Evolutionary conservation across 2,797 vertebrate genomes (phyloP), one percentile per base, ranked within the genome.

Genomic region (Phaenicophaeus curvirostris): DNA sequence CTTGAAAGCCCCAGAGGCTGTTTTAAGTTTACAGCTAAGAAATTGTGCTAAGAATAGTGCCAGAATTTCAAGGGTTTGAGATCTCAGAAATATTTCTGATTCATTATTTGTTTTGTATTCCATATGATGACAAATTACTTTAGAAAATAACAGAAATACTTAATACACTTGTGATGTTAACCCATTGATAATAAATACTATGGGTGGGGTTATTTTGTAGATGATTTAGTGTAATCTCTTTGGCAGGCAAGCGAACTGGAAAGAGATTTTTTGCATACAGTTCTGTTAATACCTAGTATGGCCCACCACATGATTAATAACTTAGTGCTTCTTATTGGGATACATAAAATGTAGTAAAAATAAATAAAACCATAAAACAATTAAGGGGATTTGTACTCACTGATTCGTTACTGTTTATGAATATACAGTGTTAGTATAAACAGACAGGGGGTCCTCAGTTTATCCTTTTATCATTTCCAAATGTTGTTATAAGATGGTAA

Each of bases 391-490:
- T 91, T 96, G 94, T 95, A 87, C 67, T 94, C 65, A 85, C 89
- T 89, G 94, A 93, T 94, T 96, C 3, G 2, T 93, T 94, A 85
- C 89, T 94, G 85, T 92, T 94, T 93, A 75, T 94, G 84, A 89
- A 87, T 87, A 90, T 90, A 82, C 73, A 95, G 83, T 88, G 79
- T 90, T 93, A 90, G 42, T 61, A 85, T 97, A 97, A 97, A 96
- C 88, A 95, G 91, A 95, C 53, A 91, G 83, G 82, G 83, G 94
- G 85, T 87, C 55, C 59, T 97, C 89, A 90, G 80, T 95, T 94
- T 95, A 93, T 96, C 77, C 83, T 97, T 97, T 97, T 95, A 95
- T 95, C 68, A 83, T 96, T 97, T 96, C 96, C 93, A 96, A 96
- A 97, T 95, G 95, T 96, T 97, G 62, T 71, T 78, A 53, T 96